Percentiles rank a stretch among this genome's conserved stretches.
These are phyloP conservation scores for Gobionotothen gibberifrons DNA, from an alignment of 2,797 vertebrate species.

Conservation along the genomic window DNA sequence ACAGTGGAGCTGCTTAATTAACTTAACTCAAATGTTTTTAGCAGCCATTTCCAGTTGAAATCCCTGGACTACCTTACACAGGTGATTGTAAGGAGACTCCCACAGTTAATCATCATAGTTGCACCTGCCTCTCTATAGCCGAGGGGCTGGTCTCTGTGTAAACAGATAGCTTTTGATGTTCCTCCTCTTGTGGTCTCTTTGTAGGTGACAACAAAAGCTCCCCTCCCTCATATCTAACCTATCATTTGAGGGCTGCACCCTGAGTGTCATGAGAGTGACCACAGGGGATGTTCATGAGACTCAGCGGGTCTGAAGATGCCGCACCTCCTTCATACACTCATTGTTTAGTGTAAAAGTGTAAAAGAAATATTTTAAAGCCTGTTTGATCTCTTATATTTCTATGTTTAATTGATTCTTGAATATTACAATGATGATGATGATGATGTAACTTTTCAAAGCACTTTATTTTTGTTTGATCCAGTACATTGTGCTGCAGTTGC, in stretches of 20 bases:
- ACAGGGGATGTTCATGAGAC: slow-evolving; percentile 14
- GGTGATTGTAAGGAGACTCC: slow-evolving; percentile 12
- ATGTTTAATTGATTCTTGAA: not conserved
- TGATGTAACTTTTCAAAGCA: slow-evolving; percentile 6
- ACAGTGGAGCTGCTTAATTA: not conserved
- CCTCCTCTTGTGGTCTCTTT: slow-evolving; percentile 61
- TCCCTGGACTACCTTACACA: not conserved
- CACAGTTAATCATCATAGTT: slow-evolving; percentile 34
- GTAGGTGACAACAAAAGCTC: slow-evolving; percentile 65
- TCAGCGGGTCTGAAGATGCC: slow-evolving; percentile 13
- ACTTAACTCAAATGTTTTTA: slow-evolving; percentile 11
- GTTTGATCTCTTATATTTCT: not conserved
- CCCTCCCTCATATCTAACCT: slow-evolving; percentile 25
- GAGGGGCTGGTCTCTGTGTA: slow-evolving; percentile 59
- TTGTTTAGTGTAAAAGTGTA: not conserved
- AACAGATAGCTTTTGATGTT: slow-evolving; percentile 69
- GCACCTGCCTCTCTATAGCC: slow-evolving; percentile 20
- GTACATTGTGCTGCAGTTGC: fast-evolving
- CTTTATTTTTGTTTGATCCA: slow-evolving; percentile 17
- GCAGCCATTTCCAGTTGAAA: not conserved
- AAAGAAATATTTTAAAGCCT: not conserved
- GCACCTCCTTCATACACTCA: slow-evolving; percentile 8
- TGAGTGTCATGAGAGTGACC: slow-evolving; percentile 13
- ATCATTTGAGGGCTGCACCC: slow-evolving; percentile 4
- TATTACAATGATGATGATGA: not conserved